A percentile compares a stretch with the other conserved stretches of the same genome.
These are phyloP conservation scores for Pangasianodon hypophthalmus DNA, from an alignment of 2,113 vertebrate genomes.

Conservation along the genomic window DNA sequence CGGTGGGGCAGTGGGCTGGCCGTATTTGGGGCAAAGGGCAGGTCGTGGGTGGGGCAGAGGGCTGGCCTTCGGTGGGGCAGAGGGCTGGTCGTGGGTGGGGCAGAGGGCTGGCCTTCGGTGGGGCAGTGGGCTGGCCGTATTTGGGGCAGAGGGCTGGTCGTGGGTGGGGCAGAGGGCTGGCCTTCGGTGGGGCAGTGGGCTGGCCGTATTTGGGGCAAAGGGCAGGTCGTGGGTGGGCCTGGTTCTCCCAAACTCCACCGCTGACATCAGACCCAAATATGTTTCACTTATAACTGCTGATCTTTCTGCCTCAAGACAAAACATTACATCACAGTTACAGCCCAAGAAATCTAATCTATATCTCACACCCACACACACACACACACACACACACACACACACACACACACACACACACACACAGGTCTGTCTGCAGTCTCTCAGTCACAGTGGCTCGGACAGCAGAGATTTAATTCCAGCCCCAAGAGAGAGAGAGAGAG, in stretches of 20 bases:
- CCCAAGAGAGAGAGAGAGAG: background rate
- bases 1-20: no score
- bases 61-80: background rate
- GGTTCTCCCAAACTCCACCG: background rate
- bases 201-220: background rate
- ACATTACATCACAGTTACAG: conserved; percentile 13
- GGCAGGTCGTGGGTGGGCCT: background rate
- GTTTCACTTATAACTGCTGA: background rate
- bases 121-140: no score
- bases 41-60: no score
- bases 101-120: no score
- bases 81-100: no score
- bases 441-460: background rate
- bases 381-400: background rate
- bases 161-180: background rate
- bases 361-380: background rate
- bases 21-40: no score
- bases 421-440: background rate
- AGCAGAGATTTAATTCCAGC: background rate
- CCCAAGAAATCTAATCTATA: background rate
- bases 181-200: background rate
- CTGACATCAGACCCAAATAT: background rate
- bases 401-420: conserved; percentile 6
- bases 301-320: conserved; percentile 12
- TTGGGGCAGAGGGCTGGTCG: background rate